Evolutionary conservation across 2,888 invertebrate species (phyloP).

Genomic region (Zelleria hepariella): DNA sequence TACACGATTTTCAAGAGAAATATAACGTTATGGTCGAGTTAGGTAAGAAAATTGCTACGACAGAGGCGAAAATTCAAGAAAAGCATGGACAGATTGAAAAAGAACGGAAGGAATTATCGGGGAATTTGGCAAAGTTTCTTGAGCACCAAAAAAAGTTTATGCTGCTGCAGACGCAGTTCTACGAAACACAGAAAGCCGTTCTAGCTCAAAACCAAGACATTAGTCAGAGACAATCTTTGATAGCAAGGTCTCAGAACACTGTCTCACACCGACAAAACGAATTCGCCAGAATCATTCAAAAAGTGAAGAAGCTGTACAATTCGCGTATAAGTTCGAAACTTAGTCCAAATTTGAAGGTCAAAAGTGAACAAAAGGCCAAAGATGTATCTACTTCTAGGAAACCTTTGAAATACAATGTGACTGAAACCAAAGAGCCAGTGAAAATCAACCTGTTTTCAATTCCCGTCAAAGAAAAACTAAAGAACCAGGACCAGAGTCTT

Average conservation of each 20-base stretch:
- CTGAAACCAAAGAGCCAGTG: constrained; percentile 30
- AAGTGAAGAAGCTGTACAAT: constrained; percentile 32
- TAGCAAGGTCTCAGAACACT: constrained; percentile 52
- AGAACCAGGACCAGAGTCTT: constrained; percentile 46
- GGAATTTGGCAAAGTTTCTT: constrained; percentile 45
- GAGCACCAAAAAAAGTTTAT: constrained; percentile 54
- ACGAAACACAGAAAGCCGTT: constrained; percentile 50
- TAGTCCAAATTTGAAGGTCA: neutral
- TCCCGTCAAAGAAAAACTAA: constrained; percentile 28
- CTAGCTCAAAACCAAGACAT: constrained; percentile 55
- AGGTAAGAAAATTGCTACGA: constrained; percentile 31
- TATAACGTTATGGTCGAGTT: constrained; percentile 35
- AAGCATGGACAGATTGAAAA: constrained; percentile 33
- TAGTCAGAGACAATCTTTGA: constrained; percentile 43
- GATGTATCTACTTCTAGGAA: constrained; percentile 12
- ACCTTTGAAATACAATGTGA: constrained; percentile 11
- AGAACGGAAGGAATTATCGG: constrained; percentile 38
- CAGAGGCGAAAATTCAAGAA: constrained; percentile 28
- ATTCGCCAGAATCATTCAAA: constrained; percentile 50
- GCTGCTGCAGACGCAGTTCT: constrained; percentile 51
- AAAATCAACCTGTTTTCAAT: constrained; percentile 56
- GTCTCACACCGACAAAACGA: constrained; percentile 55
- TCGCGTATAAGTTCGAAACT: neutral
- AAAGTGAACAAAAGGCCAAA: neutral
- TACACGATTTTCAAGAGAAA: constrained; percentile 46